phyloP scores from a whole-genome alignment of 2,797 vertebrate genomes.

The Rhadinocentrus ornatus region DNA sequence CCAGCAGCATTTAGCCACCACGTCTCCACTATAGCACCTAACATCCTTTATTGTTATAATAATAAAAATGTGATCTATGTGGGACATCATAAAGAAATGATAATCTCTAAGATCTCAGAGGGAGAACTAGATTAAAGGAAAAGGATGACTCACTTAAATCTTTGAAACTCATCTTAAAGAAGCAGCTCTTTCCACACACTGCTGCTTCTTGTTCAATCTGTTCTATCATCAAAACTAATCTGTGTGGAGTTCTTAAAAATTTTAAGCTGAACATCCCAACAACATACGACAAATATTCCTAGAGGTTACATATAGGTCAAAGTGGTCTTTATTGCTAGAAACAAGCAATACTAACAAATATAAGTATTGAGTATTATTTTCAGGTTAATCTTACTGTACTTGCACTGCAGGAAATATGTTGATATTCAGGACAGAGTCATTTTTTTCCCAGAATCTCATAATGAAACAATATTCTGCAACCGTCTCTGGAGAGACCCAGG shows the following conservation, averaged over 20 bases:
- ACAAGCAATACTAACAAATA: neutral
- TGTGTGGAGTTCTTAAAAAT: neutral
- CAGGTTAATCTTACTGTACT: neutral
- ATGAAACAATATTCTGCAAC: neutral
- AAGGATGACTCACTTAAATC: neutral
- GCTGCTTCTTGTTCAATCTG: neutral
- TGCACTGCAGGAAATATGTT: neutral
- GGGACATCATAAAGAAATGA: neutral
- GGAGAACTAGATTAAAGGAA: constrained; percentile 34
- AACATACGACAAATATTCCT: neutral
- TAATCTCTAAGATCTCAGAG: neutral
- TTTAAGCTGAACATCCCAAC: neutral
- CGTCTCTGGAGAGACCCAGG: neutral
- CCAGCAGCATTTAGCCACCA: neutral
- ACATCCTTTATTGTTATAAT: neutral
- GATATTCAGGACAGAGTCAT: neutral
- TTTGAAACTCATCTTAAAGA: constrained; percentile 6
- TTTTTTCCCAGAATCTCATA: neutral
- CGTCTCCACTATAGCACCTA: neutral
- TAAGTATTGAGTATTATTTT: neutral
- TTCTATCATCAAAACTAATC: constrained; percentile 18
- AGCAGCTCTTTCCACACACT: constrained; percentile 4
- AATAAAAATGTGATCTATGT: neutral
- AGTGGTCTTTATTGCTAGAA: neutral
- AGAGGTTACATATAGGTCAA: neutral